A percentile compares a stretch with the other conserved stretches of the same genome.
Evolutionary conservation across 1,140 invertebrate species (phyloP).

Genomic region (Hycleus phaleratus): DNA sequence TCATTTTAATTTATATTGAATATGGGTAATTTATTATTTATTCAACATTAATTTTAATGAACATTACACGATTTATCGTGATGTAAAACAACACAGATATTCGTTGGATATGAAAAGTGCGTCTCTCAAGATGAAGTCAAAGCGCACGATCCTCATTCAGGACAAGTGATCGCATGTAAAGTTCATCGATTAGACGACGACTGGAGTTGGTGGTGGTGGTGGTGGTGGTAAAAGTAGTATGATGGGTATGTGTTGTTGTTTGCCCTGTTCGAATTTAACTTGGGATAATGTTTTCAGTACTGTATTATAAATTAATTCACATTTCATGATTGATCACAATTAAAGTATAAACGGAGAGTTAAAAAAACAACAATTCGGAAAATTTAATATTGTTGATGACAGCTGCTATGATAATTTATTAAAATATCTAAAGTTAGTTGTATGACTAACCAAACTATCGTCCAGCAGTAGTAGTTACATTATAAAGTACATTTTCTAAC

Average conservation of each 20-base stretch:
- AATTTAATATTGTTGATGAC: not conserved
- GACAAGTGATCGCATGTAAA: constrained; percentile 13
- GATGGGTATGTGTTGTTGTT: too few relatives aligned
- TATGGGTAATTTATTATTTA: not conserved
- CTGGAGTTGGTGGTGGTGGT: not conserved
- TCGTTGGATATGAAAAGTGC: too few relatives aligned
- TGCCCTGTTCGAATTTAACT: too few relatives aligned
- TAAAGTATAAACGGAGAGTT: too few relatives aligned
- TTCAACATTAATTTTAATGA: too few relatives aligned
- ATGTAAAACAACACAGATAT: too few relatives aligned
- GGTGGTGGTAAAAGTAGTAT: not conserved
- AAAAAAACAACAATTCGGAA: too few relatives aligned
- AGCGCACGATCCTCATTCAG: constrained; percentile 1
- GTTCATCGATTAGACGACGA: constrained; percentile 11
- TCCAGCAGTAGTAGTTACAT: not conserved
- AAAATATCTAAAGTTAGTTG: constrained; percentile 23
- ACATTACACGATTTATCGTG: too few relatives aligned
- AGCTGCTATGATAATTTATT: constrained; percentile 24
- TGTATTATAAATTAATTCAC: too few relatives aligned
- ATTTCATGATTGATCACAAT: too few relatives aligned
- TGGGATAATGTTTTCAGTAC: too few relatives aligned
- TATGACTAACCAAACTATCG: constrained; percentile 9
- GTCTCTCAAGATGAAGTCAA: too few relatives aligned
- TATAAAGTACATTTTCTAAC: constrained; percentile 28
- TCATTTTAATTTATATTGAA: not conserved